A percentile compares a stretch with the other conserved stretches of the same genome.
These are phyloP conservation scores for Phyto melanocephala DNA, from an alignment of 2,888 invertebrate species.

Conservation along the genomic window DNA sequence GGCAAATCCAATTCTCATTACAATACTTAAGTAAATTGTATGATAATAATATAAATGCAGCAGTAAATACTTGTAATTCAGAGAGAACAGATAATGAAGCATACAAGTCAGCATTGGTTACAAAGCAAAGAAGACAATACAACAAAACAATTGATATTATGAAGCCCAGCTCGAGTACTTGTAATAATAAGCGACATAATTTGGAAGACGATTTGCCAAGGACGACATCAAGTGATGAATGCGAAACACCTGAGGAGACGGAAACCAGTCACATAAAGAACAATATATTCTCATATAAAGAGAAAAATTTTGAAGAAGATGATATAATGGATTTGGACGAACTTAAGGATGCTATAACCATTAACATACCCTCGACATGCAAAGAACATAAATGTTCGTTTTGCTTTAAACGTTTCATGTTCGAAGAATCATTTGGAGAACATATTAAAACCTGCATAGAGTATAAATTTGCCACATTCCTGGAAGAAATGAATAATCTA, in stretches of 20 bases:
- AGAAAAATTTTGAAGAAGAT: slow-evolving; percentile 78
- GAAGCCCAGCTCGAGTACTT: slow-evolving; percentile 3
- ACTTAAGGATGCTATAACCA: slow-evolving; percentile 74
- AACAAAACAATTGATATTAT: slow-evolving; percentile 36
- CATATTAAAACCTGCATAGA: slow-evolving; percentile 77
- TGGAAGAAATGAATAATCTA: slow-evolving; percentile 74
- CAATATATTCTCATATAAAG: slow-evolving; percentile 76
- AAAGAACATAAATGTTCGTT: slow-evolving; percentile 78
- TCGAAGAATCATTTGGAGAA: slow-evolving; percentile 76
- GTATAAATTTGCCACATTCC: slow-evolving; percentile 74
- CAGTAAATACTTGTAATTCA: slow-evolving; percentile 36
- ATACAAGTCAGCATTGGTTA: background rate
- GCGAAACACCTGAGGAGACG: slow-evolving; percentile 67
- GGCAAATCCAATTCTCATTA: slow-evolving; percentile 46
- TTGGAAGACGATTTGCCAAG: slow-evolving; percentile 73
- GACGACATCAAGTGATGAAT: slow-evolving; percentile 73
- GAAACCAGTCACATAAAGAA: slow-evolving; percentile 61
- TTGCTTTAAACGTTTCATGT: slow-evolving; percentile 77
- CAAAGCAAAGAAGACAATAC: slow-evolving; percentile 41
- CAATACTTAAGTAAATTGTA: slow-evolving; percentile 47
- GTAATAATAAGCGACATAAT: slow-evolving; percentile 40
- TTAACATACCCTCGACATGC: slow-evolving; percentile 76
- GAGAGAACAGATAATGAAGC: background rate
- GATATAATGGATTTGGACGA: slow-evolving; percentile 77
- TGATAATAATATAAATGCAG: slow-evolving; percentile 57